Evolutionary conservation across 2,888 invertebrate species (phyloP), one percentile per base, ranked within the genome.

Genomic region (Halictus quadricinctus): DNA sequence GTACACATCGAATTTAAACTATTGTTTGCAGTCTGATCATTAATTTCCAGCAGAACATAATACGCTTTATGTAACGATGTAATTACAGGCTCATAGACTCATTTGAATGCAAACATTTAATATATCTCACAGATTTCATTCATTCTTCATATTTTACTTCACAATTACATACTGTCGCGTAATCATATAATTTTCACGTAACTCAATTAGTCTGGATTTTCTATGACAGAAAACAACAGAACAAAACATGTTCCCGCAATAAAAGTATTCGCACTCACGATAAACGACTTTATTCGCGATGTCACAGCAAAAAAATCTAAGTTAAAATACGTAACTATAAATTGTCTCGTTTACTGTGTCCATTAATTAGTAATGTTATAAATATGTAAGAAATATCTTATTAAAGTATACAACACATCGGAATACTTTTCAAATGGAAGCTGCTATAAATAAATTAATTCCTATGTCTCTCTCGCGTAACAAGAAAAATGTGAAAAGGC

Each of bases 361-460:
- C 36, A 79, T 79, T 73, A 76, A 79, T 79, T 73, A 76, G 29
- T 43, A n/a, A 72, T 41, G 54, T 60, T 80, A 85, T 85, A 86
- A 86, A 86, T 82, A 85, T 29, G 66, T 81, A 80, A 29, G 76
- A 85, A 80, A 82, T n/a, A 73, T 78, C 80, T 80, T 83, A 83
- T 79, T 74, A 83, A 83, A 79, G 77, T 83, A 75, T 86, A 83
- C 73, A 83, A 86, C 70, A 83, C 81, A 80, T 79, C 25, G 41
- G 74, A 74, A 54, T 79, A 75, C 46, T 60, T 54, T 76, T 72
- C 75, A 41, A 72, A 72, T 77, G 70, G 72, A 81, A 83, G 74
- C 66, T 77, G 66, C 48, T 85, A 87, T 74, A 83, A 87, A 87
- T 87, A 87, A 87, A 86, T 87, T 86, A 85, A 80, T 70, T 83